Conservation (phyloP, 2,113 vertebrate species). For the Siniperca knerii region DNA sequence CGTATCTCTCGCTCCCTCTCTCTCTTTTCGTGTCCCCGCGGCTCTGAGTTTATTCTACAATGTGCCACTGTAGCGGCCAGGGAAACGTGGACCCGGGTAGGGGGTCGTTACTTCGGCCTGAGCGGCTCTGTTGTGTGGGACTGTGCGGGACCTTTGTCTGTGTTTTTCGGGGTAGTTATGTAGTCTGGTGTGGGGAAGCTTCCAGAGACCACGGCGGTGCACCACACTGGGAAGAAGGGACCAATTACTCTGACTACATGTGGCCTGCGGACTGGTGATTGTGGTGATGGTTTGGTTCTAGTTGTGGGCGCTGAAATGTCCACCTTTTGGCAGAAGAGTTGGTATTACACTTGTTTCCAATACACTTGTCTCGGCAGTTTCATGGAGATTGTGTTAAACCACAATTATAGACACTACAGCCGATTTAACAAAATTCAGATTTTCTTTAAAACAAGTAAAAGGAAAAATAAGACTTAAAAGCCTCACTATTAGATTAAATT, state of each 20-base stretch:
- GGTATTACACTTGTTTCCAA: conserved; percentile 58
- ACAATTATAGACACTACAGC: neutral
- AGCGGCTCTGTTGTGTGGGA: conserved; percentile 76
- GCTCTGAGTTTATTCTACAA: conserved; percentile 59
- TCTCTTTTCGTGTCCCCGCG: conserved; percentile 17
- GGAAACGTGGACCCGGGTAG: conserved; percentile 78
- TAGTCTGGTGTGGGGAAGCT: conserved; percentile 69
- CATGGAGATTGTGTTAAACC: neutral
- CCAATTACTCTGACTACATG: conserved; percentile 75
- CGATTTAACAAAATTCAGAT: neutral
- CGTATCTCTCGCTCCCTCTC: conserved; percentile 2
- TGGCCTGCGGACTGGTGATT: conserved; percentile 75
- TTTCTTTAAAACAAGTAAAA: conserved; percentile 11
- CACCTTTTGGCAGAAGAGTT: conserved; percentile 48
- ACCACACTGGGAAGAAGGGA: conserved; percentile 75
- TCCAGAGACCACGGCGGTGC: conserved; percentile 78
- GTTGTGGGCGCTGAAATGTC: conserved; percentile 56
- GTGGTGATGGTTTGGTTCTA: conserved; percentile 71
- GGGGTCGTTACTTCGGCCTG: conserved; percentile 83
- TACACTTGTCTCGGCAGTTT: conserved; percentile 57
- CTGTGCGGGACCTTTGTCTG: conserved; percentile 72
- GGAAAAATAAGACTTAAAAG: neutral
- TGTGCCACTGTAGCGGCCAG: conserved; percentile 77
- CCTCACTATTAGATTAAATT: neutral
- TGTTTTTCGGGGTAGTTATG: conserved; percentile 74